Percentiles rank a stretch among this genome's conserved stretches.
These are phyloP conservation scores for Cheilosia scutellata DNA, from an alignment of 2,888 invertebrate species.

Conservation along the genomic window DNA sequence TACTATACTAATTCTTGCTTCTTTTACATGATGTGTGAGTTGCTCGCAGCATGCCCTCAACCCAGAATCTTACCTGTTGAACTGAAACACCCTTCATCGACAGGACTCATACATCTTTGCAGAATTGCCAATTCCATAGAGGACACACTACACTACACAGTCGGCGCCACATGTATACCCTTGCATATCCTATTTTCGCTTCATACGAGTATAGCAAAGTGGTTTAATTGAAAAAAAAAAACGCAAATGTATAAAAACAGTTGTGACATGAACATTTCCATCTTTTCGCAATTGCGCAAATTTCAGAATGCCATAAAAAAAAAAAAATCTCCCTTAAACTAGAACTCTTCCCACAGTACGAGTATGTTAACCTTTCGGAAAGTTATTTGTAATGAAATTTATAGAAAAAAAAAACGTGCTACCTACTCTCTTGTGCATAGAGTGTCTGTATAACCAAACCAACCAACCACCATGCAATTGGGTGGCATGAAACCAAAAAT, in stretches of 20 bases:
- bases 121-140: too few species aligned
- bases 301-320: constrained; percentile 1
- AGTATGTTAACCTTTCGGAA: constrained; percentile 43
- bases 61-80: too few species aligned
- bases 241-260: not conserved
- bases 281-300: not conserved
- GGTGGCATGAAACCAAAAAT: constrained; percentile 47
- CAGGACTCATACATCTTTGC: too few species aligned
- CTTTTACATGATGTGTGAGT: too few species aligned
- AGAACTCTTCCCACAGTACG: constrained; percentile 22
- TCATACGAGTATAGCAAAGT: too few species aligned
- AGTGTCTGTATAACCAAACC: not conserved
- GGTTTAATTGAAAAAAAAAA: too few species aligned
- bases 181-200: too few species aligned
- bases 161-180: too few species aligned
- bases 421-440: not conserved
- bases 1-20: too few species aligned
- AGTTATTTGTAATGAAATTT: constrained; percentile 38
- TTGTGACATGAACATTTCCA: not conserved
- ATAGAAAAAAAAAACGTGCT: constrained; percentile 16
- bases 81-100: too few species aligned
- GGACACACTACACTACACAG: too few species aligned
- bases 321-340: not conserved
- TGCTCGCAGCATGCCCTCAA: too few species aligned
- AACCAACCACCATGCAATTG: not conserved